These are phyloP conservation scores for Leucoraja ocellata DNA, from an alignment of 2,797 vertebrate species.

Conservation along the genomic window DNA sequence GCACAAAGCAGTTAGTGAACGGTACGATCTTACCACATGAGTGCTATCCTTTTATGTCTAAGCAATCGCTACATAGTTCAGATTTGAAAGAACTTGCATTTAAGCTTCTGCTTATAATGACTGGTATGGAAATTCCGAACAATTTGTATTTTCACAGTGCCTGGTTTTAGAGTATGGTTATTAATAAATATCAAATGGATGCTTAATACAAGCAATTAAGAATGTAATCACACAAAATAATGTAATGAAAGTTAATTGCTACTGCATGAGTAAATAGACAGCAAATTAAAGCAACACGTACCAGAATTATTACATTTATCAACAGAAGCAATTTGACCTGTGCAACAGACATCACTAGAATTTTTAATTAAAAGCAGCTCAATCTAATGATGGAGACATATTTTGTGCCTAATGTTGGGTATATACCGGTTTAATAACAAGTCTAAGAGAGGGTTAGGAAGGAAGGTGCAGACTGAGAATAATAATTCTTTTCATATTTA, in stretches of 20 bases:
- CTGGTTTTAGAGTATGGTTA: conserved; percentile 99
- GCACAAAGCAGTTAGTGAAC: conserved; percentile 6
- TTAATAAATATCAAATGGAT: conserved; percentile 99
- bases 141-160: conserved; percentile 99
- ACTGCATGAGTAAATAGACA: conserved; percentile 99
- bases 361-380: conserved; percentile 36
- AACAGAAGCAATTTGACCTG: conserved; percentile 34
- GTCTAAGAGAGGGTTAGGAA: neutral
- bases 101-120: conserved; percentile 99
- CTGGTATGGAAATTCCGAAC: conserved; percentile 89
- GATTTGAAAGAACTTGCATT: conserved; percentile 59
- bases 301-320: conserved; percentile 38
- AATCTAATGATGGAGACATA: conserved; percentile 35
- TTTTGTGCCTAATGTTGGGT: conserved; percentile 30
- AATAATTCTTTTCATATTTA: neutral
- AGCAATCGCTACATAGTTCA: conserved; percentile 25
- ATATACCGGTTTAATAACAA: conserved; percentile 24
- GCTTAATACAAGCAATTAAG: conserved; percentile 99
- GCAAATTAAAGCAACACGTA: conserved; percentile 36
- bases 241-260: conserved; percentile 99
- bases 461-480: neutral
- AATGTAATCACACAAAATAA: conserved; percentile 99
- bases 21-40: conserved; percentile 14
- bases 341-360: conserved; percentile 34
- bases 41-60: neutral